Percentiles rank a stretch among this genome's conserved stretches.
phyloP scores from a whole-genome alignment of 2,888 invertebrate species.

The Coelopa pilipes region DNA sequence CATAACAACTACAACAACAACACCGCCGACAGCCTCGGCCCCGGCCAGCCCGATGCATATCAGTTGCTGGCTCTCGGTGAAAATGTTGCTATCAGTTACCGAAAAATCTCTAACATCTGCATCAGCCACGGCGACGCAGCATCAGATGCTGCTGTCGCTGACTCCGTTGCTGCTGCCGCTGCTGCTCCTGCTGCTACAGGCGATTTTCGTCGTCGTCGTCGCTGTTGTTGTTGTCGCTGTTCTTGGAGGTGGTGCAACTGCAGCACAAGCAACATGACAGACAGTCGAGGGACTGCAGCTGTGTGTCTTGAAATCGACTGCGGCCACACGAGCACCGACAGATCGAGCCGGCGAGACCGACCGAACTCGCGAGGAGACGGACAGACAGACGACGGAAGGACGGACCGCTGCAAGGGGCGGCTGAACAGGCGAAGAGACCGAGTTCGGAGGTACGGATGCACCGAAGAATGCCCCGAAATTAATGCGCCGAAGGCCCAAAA shows the following conservation, averaged over 20 bases:
- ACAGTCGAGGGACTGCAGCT: too few species aligned
- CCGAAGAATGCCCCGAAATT: too few species aligned
- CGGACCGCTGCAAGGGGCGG: too few species aligned
- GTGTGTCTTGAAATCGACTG: too few species aligned
- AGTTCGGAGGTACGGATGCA: too few species aligned
- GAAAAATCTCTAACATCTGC: constrained; percentile 47
- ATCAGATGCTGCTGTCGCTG: constrained; percentile 16
- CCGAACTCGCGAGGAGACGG: too few species aligned
- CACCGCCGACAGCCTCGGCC: neutral
- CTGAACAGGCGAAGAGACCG: too few species aligned
- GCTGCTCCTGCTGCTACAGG: constrained; percentile 16
- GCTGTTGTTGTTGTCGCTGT: neutral
- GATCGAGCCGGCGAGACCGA: too few species aligned
- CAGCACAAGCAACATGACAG: too few species aligned
- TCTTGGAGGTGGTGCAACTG: too few species aligned
- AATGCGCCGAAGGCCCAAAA: too few species aligned
- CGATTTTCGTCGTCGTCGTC: constrained; percentile 3
- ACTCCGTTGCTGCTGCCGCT: constrained; percentile 9
- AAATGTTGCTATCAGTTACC: constrained; percentile 42
- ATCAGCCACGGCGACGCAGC: constrained; percentile 39
- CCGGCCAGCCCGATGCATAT: constrained; percentile 36
- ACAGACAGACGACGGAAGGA: too few species aligned
- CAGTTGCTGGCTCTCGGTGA: constrained; percentile 38
- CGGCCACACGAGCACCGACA: neutral
- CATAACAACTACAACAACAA: constrained; percentile 19